Conservation (phyloP, 2,113 vertebrate species). For the Atractosteus spatula region DNA sequence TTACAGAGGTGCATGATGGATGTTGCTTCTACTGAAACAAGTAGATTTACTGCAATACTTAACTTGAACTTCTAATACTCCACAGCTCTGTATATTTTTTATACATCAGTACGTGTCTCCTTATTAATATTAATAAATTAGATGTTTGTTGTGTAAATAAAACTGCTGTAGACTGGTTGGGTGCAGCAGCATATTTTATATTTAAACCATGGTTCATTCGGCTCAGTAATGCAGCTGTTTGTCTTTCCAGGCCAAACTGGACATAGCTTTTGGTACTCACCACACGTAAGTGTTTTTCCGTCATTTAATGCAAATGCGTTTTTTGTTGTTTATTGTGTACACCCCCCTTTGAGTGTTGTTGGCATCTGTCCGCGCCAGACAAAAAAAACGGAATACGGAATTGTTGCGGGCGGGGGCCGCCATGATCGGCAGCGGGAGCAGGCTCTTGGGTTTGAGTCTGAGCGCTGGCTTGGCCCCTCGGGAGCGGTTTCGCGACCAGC, state of each 20-base stretch:
- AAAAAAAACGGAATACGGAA: no score
- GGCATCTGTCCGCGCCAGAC: no score
- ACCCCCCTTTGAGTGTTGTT: no score
- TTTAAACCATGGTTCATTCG: neutral
- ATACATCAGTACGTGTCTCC: neutral
- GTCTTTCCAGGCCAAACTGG: constrained; percentile 85
- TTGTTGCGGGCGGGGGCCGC: no score
- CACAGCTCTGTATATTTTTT: neutral
- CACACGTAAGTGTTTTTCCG: constrained; percentile 84
- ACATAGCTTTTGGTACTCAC: constrained; percentile 96
- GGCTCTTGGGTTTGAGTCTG: no score
- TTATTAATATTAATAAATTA: neutral
- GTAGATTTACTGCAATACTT: neutral
- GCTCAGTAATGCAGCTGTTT: neutral
- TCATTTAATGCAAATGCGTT: neutral
- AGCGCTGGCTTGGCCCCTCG: no score
- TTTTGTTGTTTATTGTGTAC: no score
- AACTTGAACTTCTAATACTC: neutral
- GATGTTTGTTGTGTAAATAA: constrained; percentile 4
- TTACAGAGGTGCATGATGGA: no score
- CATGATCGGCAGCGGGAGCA: no score
- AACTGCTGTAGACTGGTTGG: constrained; percentile 11
- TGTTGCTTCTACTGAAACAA: neutral
- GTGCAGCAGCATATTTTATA: constrained; percentile 8
- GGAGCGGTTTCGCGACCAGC: no score